phyloP scores from a whole-genome alignment of 2,888 invertebrate genomes.

The Cremastinae sp. region DNA sequence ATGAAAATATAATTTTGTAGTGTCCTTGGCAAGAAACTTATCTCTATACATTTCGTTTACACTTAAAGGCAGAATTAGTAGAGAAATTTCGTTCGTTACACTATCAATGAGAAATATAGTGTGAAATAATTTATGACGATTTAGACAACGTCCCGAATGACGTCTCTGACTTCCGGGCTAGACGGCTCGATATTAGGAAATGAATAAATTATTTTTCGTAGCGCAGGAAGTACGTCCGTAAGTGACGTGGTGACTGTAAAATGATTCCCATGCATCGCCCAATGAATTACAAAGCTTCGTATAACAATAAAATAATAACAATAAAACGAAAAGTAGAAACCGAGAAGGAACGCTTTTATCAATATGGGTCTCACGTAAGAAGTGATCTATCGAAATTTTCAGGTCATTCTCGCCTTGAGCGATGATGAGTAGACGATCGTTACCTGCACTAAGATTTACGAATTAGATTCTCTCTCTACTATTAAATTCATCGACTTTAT shows the following conservation, averaged over 20 bases:
- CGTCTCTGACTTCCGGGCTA: constrained; percentile 45
- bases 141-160: constrained; percentile 5
- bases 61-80: no score
- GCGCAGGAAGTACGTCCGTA: constrained; percentile 48
- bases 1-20: no score
- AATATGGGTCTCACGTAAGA: constrained; percentile 37
- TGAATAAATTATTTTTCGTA: constrained; percentile 51
- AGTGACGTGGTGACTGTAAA: constrained; percentile 35
- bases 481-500: constrained; percentile 10
- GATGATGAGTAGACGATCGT: constrained; percentile 11
- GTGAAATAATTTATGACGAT: no score
- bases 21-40: no score
- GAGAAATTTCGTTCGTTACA: no score
- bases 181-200: constrained; percentile 41
- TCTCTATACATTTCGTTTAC: no score
- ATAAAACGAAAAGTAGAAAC: constrained; percentile 16
- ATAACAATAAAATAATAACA: constrained; percentile 35
- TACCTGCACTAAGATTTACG: neutral
- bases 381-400: constrained; percentile 31
- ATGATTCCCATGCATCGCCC: constrained; percentile 37
- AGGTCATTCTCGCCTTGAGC: constrained; percentile 22
- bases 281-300: constrained; percentile 44
- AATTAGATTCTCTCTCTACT: neutral
- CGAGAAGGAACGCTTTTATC: constrained; percentile 30
- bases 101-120: neutral